Conservation (phyloP, 2,113 vertebrate species). For the Clarias magur region DNA sequence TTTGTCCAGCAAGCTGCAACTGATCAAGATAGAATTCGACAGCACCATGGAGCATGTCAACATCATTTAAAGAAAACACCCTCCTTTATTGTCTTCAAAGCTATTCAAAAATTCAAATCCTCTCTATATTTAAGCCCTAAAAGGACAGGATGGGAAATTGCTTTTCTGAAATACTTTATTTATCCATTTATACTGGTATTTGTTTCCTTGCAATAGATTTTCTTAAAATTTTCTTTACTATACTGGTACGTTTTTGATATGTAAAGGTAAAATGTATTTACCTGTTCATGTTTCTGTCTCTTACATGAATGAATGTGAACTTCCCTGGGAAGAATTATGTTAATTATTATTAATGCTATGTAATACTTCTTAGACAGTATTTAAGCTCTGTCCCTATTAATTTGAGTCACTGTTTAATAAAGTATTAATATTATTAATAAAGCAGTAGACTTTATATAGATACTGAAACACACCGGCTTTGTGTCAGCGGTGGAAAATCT, state of each 20-base stretch:
- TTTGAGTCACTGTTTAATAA: not conserved
- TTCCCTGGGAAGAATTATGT: not conserved
- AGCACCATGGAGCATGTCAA: not conserved
- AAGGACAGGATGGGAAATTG: conserved; percentile 7
- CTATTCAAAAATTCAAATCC: not conserved
- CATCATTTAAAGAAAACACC: not conserved
- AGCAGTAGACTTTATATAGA: not conserved
- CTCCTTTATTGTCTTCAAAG: not conserved
- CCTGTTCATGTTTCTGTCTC: not conserved
- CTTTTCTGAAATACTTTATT: not conserved
- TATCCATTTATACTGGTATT: not conserved
- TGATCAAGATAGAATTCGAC: not conserved
- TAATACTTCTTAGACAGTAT: not conserved
- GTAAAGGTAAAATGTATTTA: not conserved
- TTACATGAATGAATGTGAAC: not conserved
- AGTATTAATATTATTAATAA: not conserved
- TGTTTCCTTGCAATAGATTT: not conserved
- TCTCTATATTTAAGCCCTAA: not conserved
- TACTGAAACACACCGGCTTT: not conserved
- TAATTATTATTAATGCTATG: not conserved
- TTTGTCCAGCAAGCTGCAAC: not conserved
- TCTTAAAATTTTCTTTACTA: not conserved
- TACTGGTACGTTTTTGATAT: not conserved
- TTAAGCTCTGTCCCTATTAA: not conserved
- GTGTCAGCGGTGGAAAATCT: not conserved